phyloP scores from a whole-genome alignment of 2,888 invertebrate genomes.

The Apamea crenata region DNA sequence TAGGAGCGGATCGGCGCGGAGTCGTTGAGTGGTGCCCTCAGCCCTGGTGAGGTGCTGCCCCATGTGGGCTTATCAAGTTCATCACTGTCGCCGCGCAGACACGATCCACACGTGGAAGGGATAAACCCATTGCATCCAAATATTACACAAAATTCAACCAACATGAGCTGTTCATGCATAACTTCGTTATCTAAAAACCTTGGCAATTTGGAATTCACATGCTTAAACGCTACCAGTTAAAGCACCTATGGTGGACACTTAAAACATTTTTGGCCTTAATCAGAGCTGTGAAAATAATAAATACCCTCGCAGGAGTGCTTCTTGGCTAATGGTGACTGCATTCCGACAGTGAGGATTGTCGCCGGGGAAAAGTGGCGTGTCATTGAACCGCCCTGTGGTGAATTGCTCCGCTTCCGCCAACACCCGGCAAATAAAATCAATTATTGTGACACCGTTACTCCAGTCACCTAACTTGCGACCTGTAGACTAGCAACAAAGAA shows the following conservation, averaged over 20 bases:
- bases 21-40: slow-evolving; percentile 58
- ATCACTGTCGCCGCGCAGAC: slow-evolving; percentile 62
- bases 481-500: slow-evolving; percentile 35
- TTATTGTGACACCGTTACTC: slow-evolving; percentile 76
- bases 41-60: slow-evolving; percentile 38
- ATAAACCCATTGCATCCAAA: slow-evolving; percentile 10
- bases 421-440: slow-evolving; percentile 83
- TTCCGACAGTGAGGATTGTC: slow-evolving; percentile 79
- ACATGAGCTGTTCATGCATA: slow-evolving; percentile 3
- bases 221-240: slow-evolving; percentile 44
- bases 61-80: slow-evolving; percentile 64
- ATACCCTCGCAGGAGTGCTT: slow-evolving; percentile 61
- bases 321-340: slow-evolving; percentile 78
- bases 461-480: slow-evolving; percentile 46
- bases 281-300: slow-evolving; percentile 71
- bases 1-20: slow-evolving; percentile 59
- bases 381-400: slow-evolving; percentile 85
- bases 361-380: slow-evolving; percentile 79
- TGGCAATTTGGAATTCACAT: slow-evolving; percentile 35
- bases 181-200: slow-evolving; percentile 36
- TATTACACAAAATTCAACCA: slow-evolving; percentile 4
- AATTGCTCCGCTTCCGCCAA: slow-evolving; percentile 83
- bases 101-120: slow-evolving; percentile 52
- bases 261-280: slow-evolving; percentile 64
- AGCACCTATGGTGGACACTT: slow-evolving; percentile 39